phyloP scores from a whole-genome alignment of 2,113 vertebrate genomes.

The Aleadryas rufinucha region DNA sequence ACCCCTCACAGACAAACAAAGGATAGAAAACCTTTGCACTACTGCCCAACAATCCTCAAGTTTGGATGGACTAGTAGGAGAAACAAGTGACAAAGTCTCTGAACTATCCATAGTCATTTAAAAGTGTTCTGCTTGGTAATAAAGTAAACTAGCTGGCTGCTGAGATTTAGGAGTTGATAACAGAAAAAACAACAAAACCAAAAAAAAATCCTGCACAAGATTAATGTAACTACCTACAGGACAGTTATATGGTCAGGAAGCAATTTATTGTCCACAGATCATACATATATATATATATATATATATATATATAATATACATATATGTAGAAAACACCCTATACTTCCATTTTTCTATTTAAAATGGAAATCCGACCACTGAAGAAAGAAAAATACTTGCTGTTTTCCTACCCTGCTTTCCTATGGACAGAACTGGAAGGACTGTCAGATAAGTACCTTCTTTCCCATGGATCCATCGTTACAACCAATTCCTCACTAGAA shows the following conservation, averaged over 20 bases:
- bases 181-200: background rate
- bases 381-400: background rate
- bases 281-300: too few relatives aligned
- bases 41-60: background rate
- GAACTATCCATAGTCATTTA: background rate
- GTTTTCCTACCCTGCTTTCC: background rate
- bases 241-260: background rate
- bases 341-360: background rate
- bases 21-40: background rate
- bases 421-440: background rate
- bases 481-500: background rate
- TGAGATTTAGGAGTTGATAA: background rate
- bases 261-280: background rate
- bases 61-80: background rate
- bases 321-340: background rate
- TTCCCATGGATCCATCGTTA: rapidly evolving
- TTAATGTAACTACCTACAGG: background rate
- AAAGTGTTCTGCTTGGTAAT: background rate
- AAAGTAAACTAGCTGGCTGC: background rate
- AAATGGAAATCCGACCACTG: background rate
- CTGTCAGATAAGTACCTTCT: background rate
- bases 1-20: background rate
- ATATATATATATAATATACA: too few relatives aligned
- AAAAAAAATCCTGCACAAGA: rapidly evolving
- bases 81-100: background rate